phyloP scores from a whole-genome alignment of 2,113 vertebrate genomes.

The Addax nasomaculatus region DNA sequence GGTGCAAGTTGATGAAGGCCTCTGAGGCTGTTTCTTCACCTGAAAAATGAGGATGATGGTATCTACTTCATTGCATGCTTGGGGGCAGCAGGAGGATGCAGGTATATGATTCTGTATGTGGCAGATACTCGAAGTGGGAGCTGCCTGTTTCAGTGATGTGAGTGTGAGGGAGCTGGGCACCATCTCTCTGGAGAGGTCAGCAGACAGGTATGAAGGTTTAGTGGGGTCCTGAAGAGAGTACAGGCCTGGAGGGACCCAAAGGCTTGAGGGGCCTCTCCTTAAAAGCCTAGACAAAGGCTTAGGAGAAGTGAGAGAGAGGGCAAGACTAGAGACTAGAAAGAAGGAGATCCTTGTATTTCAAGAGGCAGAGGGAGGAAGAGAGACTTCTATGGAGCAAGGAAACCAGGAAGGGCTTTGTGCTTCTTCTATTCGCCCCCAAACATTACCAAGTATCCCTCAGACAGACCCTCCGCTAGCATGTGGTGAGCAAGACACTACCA shows the following conservation, averaged over 20 bases:
- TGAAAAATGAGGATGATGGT: not conserved
- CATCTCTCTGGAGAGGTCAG: not conserved
- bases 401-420: not conserved
- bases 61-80: not conserved
- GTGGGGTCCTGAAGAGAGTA: not conserved
- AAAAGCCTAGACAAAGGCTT: not conserved
- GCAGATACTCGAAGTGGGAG: not conserved
- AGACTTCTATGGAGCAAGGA: not conserved
- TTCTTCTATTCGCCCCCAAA: not conserved
- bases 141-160: not conserved
- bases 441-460: not conserved
- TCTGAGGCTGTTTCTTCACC: not conserved
- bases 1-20: not conserved
- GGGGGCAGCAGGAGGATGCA: not conserved
- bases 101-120: not conserved
- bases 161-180: not conserved
- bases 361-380: not conserved
- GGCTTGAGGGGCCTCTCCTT: not conserved
- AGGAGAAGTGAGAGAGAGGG: not conserved
- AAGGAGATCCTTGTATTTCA: not conserved
- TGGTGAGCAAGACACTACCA: not conserved
- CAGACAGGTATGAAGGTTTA: not conserved
- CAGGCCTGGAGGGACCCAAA: not conserved
- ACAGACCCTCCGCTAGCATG: not conserved
- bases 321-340: not conserved